These are phyloP conservation scores for Sphenodon punctatus DNA, from an alignment of 2,797 vertebrate genomes.

Conservation along the genomic window DNA sequence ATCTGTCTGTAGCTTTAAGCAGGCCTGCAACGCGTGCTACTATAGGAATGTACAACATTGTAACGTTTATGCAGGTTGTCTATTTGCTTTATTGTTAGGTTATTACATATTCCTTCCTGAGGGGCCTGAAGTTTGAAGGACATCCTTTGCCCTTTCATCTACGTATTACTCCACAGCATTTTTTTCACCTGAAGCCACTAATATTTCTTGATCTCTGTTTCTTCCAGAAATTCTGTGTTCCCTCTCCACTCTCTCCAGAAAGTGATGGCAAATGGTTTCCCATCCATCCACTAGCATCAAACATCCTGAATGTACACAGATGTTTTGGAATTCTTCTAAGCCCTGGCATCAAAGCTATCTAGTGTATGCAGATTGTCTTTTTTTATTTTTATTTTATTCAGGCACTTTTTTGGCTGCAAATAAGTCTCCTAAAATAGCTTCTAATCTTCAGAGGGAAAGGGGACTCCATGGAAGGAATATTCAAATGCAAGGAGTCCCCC, in stretches of 20 bases:
- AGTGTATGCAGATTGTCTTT: neutral
- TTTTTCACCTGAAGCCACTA: neutral
- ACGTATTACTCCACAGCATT: neutral
- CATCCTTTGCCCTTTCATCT: neutral
- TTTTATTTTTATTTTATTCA: neutral
- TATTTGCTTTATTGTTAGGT: neutral
- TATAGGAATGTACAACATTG: neutral
- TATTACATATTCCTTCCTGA: neutral
- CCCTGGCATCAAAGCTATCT: neutral
- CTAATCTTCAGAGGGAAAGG: neutral
- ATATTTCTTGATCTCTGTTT: neutral
- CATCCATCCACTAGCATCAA: neutral
- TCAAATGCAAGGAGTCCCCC: neutral
- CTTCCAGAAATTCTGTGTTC: neutral
- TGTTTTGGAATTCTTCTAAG: neutral
- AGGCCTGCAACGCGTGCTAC: neutral
- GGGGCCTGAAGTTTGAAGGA: neutral
- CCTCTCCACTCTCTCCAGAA: neutral
- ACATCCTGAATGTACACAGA: neutral
- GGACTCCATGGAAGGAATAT: conserved; percentile 2
- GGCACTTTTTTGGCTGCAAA: neutral
- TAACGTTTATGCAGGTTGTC: no score
- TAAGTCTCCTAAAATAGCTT: neutral
- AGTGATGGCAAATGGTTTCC: neutral
- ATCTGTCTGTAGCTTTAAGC: no score